phyloP scores from a whole-genome alignment of 1,140 invertebrate species.

The Drosophila ogumai region DNA sequence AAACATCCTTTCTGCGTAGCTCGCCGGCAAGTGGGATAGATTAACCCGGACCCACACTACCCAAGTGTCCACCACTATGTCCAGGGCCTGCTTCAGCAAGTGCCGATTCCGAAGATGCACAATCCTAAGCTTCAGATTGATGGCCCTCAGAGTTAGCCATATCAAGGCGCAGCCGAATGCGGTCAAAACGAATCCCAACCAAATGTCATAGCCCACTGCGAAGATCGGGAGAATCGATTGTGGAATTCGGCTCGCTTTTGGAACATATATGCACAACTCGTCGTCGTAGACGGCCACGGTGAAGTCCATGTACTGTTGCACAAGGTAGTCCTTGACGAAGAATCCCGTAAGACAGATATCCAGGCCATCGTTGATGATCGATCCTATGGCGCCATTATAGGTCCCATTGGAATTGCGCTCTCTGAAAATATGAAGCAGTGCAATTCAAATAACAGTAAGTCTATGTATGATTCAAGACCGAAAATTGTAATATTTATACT shows the following conservation, averaged over 20 bases:
- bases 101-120: slow-evolving; percentile 4
- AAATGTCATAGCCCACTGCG: slow-evolving; percentile 79
- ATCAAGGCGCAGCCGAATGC: slow-evolving; percentile 63
- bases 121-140: slow-evolving; percentile 62
- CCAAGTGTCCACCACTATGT: slow-evolving; percentile 74
- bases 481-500: too few species aligned
- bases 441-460: neutral
- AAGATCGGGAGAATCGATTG: slow-evolving; percentile 84
- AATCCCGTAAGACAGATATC: slow-evolving; percentile 84
- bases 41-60: slow-evolving; percentile 77
- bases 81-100: slow-evolving; percentile 53
- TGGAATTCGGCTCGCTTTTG: slow-evolving; percentile 82
- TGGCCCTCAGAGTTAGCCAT: slow-evolving; percentile 57
- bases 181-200: slow-evolving; percentile 71
- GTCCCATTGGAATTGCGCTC: slow-evolving; percentile 71
- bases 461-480: neutral
- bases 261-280: slow-evolving; percentile 85
- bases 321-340: slow-evolving; percentile 85
- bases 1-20: slow-evolving; percentile 73
- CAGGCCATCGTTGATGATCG: slow-evolving; percentile 67
- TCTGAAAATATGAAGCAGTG: slow-evolving; percentile 24
- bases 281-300: slow-evolving; percentile 81
- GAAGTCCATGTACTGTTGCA: slow-evolving; percentile 78
- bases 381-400: slow-evolving; percentile 83
- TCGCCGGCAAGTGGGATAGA: slow-evolving; percentile 59